Evolutionary conservation across 1,140 invertebrate species (phyloP).

Genomic region (Drosophila cardini): DNA sequence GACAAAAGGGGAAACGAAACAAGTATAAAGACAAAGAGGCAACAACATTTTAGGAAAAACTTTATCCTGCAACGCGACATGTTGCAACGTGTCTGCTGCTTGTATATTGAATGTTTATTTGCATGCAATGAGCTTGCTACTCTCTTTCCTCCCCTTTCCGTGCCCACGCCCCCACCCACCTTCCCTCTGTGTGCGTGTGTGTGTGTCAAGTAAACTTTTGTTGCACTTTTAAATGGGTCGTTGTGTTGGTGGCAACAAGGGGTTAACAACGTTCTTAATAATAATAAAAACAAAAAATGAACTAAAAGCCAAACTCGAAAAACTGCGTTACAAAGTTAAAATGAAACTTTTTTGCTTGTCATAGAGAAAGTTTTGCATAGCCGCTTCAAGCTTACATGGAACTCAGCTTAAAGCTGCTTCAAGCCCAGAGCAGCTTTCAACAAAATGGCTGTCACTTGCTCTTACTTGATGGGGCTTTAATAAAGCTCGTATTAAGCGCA

Average conservation of each 20-base stretch:
- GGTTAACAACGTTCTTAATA: conserved; percentile 79
- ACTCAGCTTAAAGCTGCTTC: conserved; percentile 25
- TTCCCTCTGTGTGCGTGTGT: conserved; percentile 16
- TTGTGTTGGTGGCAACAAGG: conserved; percentile 48
- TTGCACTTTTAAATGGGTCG: conserved; percentile 42
- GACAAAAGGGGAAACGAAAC: conserved; percentile 3
- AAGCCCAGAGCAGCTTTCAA: not conserved
- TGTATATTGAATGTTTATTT: conserved; percentile 81
- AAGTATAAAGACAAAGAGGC: conserved; percentile 12
- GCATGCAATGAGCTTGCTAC: conserved; percentile 63
- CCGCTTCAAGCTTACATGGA: conserved; percentile 17
- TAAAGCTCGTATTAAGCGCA: conserved; percentile 28
- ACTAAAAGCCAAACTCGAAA: conserved; percentile 20
- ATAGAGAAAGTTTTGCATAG: conserved; percentile 57
- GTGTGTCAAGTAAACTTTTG: conserved; percentile 50
- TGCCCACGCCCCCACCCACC: too few relatives aligned
- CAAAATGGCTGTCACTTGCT: conserved; percentile 30
- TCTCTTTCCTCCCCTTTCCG: not conserved
- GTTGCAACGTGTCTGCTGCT: conserved; percentile 31
- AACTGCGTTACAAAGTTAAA: conserved; percentile 79
- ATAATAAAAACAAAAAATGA: conserved; percentile 52
- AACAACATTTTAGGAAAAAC: conserved; percentile 25
- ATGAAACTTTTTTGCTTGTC: conserved; percentile 60
- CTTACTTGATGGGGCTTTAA: conserved; percentile 1
- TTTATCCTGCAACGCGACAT: conserved; percentile 49